phyloP scores from a whole-genome alignment of 2,113 vertebrate species.

The Myxocyprinus asiaticus region DNA sequence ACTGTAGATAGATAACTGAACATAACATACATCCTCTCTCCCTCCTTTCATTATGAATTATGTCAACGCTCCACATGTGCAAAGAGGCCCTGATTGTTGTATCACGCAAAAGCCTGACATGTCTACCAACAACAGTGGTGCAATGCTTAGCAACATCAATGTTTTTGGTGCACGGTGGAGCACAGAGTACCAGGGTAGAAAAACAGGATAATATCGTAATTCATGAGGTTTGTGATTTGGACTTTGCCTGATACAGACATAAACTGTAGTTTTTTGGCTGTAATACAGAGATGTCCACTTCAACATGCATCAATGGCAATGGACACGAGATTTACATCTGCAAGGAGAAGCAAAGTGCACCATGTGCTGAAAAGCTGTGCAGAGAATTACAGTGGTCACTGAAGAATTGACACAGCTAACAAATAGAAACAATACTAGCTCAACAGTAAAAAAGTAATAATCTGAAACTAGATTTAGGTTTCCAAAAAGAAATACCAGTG shows the following conservation, averaged over 20 bases:
- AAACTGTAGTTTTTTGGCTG: too few relatives aligned
- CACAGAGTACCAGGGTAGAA: neutral
- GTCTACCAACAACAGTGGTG: slow-evolving; percentile 11
- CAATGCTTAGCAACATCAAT: slow-evolving; percentile 22
- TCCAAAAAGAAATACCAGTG: slow-evolving; percentile 11
- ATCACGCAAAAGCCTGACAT: slow-evolving; percentile 14
- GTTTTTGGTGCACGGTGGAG: neutral
- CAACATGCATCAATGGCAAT: too few relatives aligned
- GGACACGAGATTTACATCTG: too few relatives aligned
- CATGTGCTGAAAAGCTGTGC: too few relatives aligned
- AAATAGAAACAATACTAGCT: slow-evolving; percentile 5
- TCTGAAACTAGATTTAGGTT: slow-evolving; percentile 1
- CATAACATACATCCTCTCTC: neutral
- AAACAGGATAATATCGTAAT: neutral
- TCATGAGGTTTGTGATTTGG: neutral
- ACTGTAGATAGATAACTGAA: neutral
- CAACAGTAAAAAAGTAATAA: neutral
- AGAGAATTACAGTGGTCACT: too few relatives aligned
- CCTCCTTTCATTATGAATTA: neutral
- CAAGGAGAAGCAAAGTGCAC: too few relatives aligned
- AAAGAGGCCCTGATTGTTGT: slow-evolving; percentile 13
- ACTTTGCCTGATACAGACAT: neutral
- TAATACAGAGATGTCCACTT: too few relatives aligned
- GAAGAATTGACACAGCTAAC: slow-evolving; percentile 18
- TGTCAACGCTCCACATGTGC: neutral